Evolutionary conservation across 2,888 invertebrate genomes (phyloP), one percentile per base, ranked within the genome.

Genomic region (Bellardia bayeri): DNA sequence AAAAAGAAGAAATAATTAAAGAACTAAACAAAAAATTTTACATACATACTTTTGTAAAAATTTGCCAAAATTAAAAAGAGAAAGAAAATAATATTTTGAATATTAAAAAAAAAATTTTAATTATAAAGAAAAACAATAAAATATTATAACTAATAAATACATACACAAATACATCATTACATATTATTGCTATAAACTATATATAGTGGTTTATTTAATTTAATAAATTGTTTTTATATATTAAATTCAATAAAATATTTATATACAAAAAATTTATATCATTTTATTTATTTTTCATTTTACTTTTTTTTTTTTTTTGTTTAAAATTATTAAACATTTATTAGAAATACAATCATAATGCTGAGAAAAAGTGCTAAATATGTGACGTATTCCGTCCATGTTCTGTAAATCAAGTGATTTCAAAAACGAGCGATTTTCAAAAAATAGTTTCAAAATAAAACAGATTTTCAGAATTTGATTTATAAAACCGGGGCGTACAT

Each of bases 141-240:
- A 11, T 75, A 69, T 72, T 58, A 56, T 75, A 83, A 86, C 86
- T 86, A 80, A 86, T 79, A 83, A 83, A 82, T 80, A 86, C 86
- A 71, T 74, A 61, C 68, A 85, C 74, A 80, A 79, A 84, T 74
- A 74, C 61, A 84, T 66, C 3, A 72, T 72, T 23, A 56, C 16
- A 72, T 30, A 23, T 64, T 64, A 75, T 68, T 37, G 42, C 49
- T 63, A 33, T 75, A 49, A 58, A 56, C 7, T 33, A 13, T 72
- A 58, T 75, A 61, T 82, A 82, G 75, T 61, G 30, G 7, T 61
- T 42, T 66, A 16, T 33, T 40, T 82, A 13, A 68, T 69, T 69
- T 51, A 61, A 75, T 76, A 54, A 72, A 51, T 76, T 61, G 40
- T 76, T 75, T 61, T 42, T 69, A 45, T 69, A 23, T 69, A 83